Evolutionary conservation across 2,888 invertebrate species (phyloP), one percentile per base, ranked within the genome.

Genomic region (Drosophila lutescens): DNA sequence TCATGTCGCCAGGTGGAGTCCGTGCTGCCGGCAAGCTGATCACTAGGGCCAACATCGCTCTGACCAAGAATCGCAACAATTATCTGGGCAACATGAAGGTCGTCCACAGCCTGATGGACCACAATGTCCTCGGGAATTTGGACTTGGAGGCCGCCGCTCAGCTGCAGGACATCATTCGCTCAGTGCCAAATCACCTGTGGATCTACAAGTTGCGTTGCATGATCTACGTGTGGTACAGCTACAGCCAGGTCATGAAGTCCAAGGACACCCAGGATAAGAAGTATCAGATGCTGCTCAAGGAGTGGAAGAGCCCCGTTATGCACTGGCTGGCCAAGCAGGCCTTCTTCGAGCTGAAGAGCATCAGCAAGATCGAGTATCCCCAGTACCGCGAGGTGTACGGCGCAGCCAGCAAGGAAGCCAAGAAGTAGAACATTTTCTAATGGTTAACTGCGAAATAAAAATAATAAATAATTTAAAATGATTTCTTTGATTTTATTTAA

Each of bases 291-390:
- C 68, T 68, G 0, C 8, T 36, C 0, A 30, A 12, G 0, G 60
- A 74, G 26, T 83, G 84, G 86, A 38, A 46, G 2, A 55, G 20
- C 38, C 59, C 68, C 6, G 17, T 68, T 1, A 79, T 83, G 40
- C 80, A 81, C 36, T 82, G 77, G 80, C 17, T 79, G 9, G 74
- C 86, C 57, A 62, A 67, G 8, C 61, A 78, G 47, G 78, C 82
- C 8, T 76, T 58, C 40, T 10, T 36, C 0, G 75, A 85, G 10
- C 57, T 82, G 1, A 50, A 57, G 36, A 15, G 6, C 2, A 62
- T 89, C 36, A 84, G 84, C 23, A 23, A 65, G 12, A 2, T 41
- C 6, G 87, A 87, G 46, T 87, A 65, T 75, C 50, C 73, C 1
- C 50, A 63, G 0, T 79, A 67, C 44, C 15, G 15, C 0, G 36